Percentiles rank a stretch among this genome's conserved stretches.
These are phyloP conservation scores for Cricetomys ansorgei DNA, from an alignment of 2,113 vertebrate genomes.

Conservation along the genomic window DNA sequence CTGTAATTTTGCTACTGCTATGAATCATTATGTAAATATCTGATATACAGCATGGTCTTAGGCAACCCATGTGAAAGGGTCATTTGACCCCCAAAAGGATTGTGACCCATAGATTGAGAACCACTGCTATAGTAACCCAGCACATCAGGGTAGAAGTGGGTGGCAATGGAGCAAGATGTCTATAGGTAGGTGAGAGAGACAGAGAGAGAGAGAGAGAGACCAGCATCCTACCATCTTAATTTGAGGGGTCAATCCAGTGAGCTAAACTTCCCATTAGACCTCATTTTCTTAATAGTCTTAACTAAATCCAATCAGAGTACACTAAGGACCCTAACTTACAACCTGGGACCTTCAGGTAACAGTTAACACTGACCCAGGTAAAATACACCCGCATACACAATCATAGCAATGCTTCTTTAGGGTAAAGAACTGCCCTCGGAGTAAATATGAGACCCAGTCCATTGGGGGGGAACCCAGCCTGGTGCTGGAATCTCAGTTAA, in stretches of 20 bases:
- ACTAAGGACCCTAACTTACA: background rate
- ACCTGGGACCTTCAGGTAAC: background rate
- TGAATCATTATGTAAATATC: no score
- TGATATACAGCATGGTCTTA: no score
- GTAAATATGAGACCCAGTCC: background rate
- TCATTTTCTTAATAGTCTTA: background rate
- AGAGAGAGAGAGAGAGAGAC: background rate
- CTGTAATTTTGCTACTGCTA: no score
- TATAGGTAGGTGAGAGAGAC: background rate
- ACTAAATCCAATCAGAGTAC: background rate
- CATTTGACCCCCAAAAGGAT: no score
- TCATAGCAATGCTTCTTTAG: background rate
- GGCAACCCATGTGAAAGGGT: no score
- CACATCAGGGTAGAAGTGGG: background rate
- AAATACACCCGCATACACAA: background rate
- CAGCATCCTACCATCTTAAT: background rate
- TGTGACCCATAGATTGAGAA: no score
- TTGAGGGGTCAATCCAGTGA: background rate
- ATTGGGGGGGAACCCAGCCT: background rate
- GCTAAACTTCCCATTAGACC: background rate
- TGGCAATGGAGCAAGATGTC: background rate
- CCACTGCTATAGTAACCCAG: no score
- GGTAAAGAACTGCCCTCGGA: background rate
- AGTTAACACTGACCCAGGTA: background rate
- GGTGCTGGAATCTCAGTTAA: background rate